These are phyloP conservation scores for Trichechus manatus DNA, from an alignment of 2,113 vertebrate genomes.

Conservation along the genomic window DNA sequence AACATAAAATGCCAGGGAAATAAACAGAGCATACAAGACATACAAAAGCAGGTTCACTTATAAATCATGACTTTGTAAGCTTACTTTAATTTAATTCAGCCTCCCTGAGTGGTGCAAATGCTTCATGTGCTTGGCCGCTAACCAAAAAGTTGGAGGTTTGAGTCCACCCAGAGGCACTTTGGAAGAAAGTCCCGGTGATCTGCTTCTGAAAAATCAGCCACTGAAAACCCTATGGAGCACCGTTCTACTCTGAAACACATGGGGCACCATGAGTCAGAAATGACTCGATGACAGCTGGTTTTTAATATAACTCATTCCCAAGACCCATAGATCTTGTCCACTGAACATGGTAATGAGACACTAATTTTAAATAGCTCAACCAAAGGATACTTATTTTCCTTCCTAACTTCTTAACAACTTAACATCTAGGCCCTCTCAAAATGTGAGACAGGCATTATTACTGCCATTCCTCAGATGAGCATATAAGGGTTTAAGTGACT, in stretches of 20 bases:
- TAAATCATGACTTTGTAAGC: background rate
- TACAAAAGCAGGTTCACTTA: background rate
- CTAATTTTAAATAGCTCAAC: background rate
- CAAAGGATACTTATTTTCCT: background rate
- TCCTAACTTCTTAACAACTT: background rate
- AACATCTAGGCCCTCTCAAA: background rate
- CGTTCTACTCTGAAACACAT: background rate
- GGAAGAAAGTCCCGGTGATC: background rate
- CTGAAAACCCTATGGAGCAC: background rate
- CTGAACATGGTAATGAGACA: background rate
- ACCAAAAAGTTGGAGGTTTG: background rate
- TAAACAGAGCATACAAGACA: background rate
- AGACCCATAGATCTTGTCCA: background rate
- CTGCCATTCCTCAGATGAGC: background rate
- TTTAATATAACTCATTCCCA: background rate
- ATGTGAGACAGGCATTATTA: background rate
- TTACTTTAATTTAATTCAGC: background rate
- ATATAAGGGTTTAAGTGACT: background rate
- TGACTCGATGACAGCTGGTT: background rate
- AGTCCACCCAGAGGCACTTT: background rate
- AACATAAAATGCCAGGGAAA: background rate
- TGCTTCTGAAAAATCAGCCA: background rate
- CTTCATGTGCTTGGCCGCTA: background rate
- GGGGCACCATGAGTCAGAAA: background rate
- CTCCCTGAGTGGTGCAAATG: background rate